Evolutionary conservation across 2,113 vertebrate genomes (phyloP), one percentile per base, ranked within the genome.

Genomic region (Herpailurus yagouaroundi): DNA sequence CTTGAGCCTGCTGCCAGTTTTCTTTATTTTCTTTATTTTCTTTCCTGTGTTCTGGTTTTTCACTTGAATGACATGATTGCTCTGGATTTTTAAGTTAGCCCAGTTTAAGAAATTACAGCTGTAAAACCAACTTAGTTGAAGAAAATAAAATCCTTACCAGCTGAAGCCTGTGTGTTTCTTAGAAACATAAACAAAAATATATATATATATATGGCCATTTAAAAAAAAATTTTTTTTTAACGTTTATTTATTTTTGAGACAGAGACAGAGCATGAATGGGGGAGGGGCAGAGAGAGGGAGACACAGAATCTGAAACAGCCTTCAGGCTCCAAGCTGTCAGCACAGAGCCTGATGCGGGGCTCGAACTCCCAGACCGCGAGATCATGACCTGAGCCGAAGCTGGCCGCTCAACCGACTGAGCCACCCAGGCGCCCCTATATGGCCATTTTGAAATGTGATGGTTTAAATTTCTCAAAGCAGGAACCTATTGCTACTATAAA

Each of bases 81-180:
- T 88, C 60, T 94, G 68, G 91, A 76, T n/a, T 89, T 95, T 83
- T 55, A 90, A 66, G 66, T 50, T 68, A 50, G n/a, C 27, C n/a
- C 38, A 7, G 33, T 57, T 82, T 50, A 48, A 87, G 92, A 90
- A 94, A 69, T n/a, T 48, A 81, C 2, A 94, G 64, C 41, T 29
- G 29, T 21, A 74, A 88, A 91, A 77, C 36, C 45, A 74, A 11
- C 36, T 64, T 80, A 31, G 25, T 15, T 66, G 38, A 76, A 57
- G 31, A 45, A 69, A 97, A 48, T 45, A 38, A 85, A 76, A 63
- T 57, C 55, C 71, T 57, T 38, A 55, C 36, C 18, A 89, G 83
- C 36, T 87, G 31, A 91, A 14, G 33, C 38, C 21, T 27, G 21
- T 68, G 25, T 57, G 25, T 83, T 90, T 81, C n/a, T 89, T 36